A percentile compares a stretch with the other conserved stretches of the same genome.
Conservation (phyloP, 2,113 vertebrate genomes). For the Microcebus ravelobensis region DNA sequence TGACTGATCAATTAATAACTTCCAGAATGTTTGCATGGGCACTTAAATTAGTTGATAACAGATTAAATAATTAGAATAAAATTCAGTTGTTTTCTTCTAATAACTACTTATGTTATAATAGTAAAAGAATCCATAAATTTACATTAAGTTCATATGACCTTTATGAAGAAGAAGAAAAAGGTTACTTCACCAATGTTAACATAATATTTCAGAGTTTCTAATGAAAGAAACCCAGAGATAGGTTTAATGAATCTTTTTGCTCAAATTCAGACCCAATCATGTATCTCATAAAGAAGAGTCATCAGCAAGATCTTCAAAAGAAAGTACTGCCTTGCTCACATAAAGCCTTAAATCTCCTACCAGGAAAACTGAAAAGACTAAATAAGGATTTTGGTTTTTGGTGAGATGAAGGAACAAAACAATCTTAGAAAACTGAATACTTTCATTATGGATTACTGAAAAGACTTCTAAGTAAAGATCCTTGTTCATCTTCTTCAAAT, state of each 20-base stretch:
- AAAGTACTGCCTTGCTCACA: slow-evolving; percentile 68
- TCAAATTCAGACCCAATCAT: slow-evolving; percentile 65
- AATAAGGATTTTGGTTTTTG: slow-evolving; percentile 65
- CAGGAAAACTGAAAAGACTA: slow-evolving; percentile 64
- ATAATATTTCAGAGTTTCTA: slow-evolving; percentile 42
- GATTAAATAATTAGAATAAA: no score
- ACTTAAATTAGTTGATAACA: no score
- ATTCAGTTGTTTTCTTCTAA: no score
- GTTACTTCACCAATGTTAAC: not conserved
- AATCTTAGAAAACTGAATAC: slow-evolving; percentile 25
- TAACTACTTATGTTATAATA: no score
- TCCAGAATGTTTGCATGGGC: no score
- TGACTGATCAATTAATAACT: no score
- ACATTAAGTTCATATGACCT: not conserved
- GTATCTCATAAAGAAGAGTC: slow-evolving; percentile 61
- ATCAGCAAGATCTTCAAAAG: slow-evolving; percentile 70
- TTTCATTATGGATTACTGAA: slow-evolving; percentile 58
- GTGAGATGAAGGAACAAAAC: slow-evolving; percentile 63
- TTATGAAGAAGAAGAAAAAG: slow-evolving; percentile 39
- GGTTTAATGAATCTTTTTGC: slow-evolving; percentile 49
- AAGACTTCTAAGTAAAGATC: slow-evolving; percentile 49
- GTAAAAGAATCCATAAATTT: not conserved
- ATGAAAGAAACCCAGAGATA: slow-evolving; percentile 55
- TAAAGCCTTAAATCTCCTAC: slow-evolving; percentile 69
- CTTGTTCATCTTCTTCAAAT: slow-evolving; percentile 46